These are phyloP conservation scores for Neotragus pygmaeus DNA, from an alignment of 2,113 vertebrate species.

Conservation along the genomic window DNA sequence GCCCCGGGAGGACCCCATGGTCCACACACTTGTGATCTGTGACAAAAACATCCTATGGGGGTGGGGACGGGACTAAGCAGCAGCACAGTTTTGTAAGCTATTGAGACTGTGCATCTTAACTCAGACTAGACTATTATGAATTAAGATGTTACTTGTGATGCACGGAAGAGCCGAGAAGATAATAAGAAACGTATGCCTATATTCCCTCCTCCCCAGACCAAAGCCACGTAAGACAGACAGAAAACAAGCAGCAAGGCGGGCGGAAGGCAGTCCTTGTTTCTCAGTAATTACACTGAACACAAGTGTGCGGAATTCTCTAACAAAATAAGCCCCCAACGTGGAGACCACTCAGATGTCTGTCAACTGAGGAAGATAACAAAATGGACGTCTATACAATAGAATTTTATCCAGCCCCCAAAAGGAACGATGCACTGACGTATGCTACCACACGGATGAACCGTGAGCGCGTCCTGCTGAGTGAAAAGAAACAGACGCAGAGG, in stretches of 20 bases:
- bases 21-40: neutral
- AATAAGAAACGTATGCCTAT: neutral
- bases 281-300: neutral
- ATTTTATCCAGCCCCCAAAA: neutral
- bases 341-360: neutral
- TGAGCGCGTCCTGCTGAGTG: neutral
- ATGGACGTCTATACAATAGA: neutral
- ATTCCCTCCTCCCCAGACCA: neutral
- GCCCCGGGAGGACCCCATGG: too few species aligned
- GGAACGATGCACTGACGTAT: too few species aligned
- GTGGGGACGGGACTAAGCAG: neutral
- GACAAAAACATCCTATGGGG: neutral
- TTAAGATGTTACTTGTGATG: neutral
- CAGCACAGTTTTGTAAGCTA: too few species aligned
- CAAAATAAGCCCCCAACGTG: neutral
- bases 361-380: neutral
- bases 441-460: neutral
- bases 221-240: neutral
- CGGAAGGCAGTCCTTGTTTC: too few species aligned
- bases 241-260: neutral
- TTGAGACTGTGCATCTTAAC: neutral
- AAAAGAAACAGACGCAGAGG: neutral
- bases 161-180: neutral
- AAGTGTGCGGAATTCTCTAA: too few species aligned
- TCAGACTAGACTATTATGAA: neutral